Conservation (phyloP, 2,888 invertebrate species). For the Melangyna quadrimaculata region DNA sequence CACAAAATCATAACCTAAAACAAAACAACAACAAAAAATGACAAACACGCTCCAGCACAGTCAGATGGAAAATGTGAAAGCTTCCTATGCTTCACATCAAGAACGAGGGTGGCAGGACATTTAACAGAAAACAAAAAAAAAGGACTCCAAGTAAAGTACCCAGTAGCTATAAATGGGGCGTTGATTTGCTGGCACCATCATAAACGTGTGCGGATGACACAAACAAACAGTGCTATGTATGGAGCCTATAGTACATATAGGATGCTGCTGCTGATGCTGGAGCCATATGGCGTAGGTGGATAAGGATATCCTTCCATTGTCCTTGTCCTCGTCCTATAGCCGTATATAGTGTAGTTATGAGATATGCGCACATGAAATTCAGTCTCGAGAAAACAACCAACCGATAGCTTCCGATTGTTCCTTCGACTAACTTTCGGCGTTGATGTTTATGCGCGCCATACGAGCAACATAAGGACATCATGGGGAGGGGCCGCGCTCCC, state of each 20-base stretch:
- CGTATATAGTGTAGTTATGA: conserved; percentile 30
- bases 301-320: conserved; percentile 32
- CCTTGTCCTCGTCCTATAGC: background rate
- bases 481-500: conserved; percentile 50
- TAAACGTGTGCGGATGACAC: conserved; percentile 65
- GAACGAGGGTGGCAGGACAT: conserved; percentile 41
- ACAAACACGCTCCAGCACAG: conserved; percentile 18
- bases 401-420: conserved; percentile 70
- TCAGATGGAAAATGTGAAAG: conserved; percentile 49
- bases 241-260: conserved; percentile 63
- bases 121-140: conserved; percentile 5
- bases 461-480: conserved; percentile 66
- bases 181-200: conserved; percentile 62
- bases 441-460: conserved; percentile 64
- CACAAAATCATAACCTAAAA: conserved; percentile 58
- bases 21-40: conserved; percentile 42
- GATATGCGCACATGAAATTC: conserved; percentile 68
- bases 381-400: conserved; percentile 69
- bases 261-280: conserved; percentile 14
- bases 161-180: conserved; percentile 69
- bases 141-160: conserved; percentile 41
- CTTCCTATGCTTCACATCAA: conserved; percentile 13
- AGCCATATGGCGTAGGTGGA: conserved; percentile 50
- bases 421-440: conserved; percentile 59
- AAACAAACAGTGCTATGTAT: conserved; percentile 62